phyloP scores from a whole-genome alignment of 2,113 vertebrate genomes.

The Picathartes gymnocephalus region DNA sequence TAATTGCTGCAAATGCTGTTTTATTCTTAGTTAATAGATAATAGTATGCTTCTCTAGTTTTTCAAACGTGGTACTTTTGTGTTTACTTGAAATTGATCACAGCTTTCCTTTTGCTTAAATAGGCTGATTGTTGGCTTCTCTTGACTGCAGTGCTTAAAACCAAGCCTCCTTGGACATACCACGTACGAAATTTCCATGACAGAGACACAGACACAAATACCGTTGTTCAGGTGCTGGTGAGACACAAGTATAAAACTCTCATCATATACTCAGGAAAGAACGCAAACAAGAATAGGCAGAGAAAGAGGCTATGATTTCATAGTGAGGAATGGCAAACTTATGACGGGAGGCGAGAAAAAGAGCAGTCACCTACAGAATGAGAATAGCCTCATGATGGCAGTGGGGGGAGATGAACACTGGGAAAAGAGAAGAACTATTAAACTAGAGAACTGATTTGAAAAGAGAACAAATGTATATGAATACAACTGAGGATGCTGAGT shows the following conservation, averaged over 20 bases:
- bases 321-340: not conserved
- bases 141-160: not conserved
- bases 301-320: not conserved
- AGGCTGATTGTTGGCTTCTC: not conserved
- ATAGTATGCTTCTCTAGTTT: not conserved
- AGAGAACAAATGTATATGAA: not conserved
- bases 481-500: not conserved
- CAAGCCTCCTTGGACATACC: not conserved
- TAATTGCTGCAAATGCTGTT: not conserved
- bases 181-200: not conserved
- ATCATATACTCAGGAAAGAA: not conserved
- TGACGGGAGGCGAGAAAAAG: not conserved
- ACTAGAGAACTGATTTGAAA: not conserved
- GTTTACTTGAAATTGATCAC: not conserved
- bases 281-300: not conserved
- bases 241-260: not conserved
- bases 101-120: not conserved
- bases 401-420: not conserved
- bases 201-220: not conserved
- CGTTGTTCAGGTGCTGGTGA: not conserved
- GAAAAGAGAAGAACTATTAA: not conserved
- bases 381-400: not conserved
- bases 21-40: not conserved
- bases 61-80: not conserved
- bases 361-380: not conserved